phyloP scores from a whole-genome alignment of 2,113 vertebrate genomes.

The Neopipo cinnamomea region DNA sequence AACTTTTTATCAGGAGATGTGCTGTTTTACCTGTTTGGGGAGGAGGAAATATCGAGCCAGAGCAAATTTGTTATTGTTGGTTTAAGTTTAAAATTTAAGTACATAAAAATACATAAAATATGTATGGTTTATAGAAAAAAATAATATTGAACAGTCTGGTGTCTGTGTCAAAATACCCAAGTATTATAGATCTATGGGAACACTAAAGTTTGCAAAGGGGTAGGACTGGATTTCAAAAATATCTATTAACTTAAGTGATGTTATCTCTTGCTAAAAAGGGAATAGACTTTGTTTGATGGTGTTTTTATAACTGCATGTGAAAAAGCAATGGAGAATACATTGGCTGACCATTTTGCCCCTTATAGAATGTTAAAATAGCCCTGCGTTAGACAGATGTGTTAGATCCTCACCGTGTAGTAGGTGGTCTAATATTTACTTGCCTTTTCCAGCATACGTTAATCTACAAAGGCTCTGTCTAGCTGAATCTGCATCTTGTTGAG shows the following conservation, averaged over 20 bases:
- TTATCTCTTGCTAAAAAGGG: background rate
- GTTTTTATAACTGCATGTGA: background rate
- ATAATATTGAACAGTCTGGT: background rate
- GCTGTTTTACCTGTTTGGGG: background rate
- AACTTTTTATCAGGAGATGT: conserved; percentile 2
- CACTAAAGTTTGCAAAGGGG: background rate
- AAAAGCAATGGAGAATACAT: background rate
- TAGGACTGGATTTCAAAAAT: background rate
- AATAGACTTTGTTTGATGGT: background rate
- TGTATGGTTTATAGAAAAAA: background rate
- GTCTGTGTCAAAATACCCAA: background rate
- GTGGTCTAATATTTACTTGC: conserved; percentile 25
- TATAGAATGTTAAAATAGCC: background rate
- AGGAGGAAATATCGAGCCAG: background rate
- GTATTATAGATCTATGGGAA: background rate
- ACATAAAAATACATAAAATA: background rate
- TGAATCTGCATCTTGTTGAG: conserved; percentile 23
- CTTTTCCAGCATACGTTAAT: background rate
- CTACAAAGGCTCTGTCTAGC: background rate
- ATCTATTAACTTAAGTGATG: background rate
- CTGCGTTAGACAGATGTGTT: background rate
- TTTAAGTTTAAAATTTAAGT: background rate
- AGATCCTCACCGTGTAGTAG: background rate
- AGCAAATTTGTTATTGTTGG: background rate
- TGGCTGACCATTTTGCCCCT: background rate